A percentile compares a stretch with the other conserved stretches of the same genome.
phyloP scores from a whole-genome alignment of 1,140 invertebrate species.

The Saccostrea glomerata region DNA sequence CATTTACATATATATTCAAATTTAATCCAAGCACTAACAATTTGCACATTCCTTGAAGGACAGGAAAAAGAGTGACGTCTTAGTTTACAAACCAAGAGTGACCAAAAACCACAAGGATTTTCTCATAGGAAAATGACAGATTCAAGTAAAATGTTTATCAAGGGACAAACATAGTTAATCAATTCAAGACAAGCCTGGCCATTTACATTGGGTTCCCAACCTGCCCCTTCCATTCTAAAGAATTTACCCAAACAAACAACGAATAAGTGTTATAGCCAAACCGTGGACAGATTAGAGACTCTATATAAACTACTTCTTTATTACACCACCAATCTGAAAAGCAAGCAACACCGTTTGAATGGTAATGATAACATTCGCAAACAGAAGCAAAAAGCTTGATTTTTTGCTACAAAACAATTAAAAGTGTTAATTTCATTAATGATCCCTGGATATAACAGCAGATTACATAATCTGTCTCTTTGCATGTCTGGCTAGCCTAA shows the following conservation, averaged over 20 bases:
- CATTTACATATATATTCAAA: constrained; percentile 9
- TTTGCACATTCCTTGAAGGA: constrained; percentile 37
- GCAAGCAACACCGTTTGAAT: neutral
- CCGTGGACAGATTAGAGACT: constrained; percentile 23
- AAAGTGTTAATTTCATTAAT: constrained; percentile 18
- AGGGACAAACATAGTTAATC: constrained; percentile 17
- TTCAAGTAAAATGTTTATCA: constrained; percentile 25
- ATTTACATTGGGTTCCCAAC: neutral
- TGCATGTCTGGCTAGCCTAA: constrained; percentile 19
- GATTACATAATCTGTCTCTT: constrained; percentile 14
- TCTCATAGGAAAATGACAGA: constrained; percentile 28
- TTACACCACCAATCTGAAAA: neutral
- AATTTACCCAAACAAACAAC: constrained; percentile 32
- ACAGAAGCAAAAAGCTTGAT: neutral
- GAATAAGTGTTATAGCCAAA: constrained; percentile 28
- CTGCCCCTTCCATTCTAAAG: neutral
- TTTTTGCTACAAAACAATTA: neutral
- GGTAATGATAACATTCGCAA: neutral
- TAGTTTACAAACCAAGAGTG: constrained; percentile 1
- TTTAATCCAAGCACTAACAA: constrained; percentile 23
- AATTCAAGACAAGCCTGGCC: neutral
- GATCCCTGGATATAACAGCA: neutral
- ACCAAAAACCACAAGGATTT: constrained; percentile 30
- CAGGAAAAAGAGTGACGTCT: constrained; percentile 31
- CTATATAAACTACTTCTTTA: constrained; percentile 28